A percentile compares a stretch with the other conserved stretches of the same genome.
Conservation (phyloP, 2,888 invertebrate genomes). For the Pterostichus niger region DNA sequence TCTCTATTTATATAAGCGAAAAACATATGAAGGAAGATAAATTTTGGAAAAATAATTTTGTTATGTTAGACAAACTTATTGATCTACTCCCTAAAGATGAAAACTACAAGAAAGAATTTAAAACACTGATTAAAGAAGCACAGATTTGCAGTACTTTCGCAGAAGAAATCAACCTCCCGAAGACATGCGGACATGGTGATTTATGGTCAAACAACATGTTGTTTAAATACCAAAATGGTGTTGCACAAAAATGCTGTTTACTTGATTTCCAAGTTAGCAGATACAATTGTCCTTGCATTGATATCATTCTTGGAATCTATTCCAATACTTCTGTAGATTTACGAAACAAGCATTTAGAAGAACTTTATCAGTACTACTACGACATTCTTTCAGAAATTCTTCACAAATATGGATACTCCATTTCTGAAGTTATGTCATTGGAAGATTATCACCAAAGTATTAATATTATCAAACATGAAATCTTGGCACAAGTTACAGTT, state of each 20-base stretch:
- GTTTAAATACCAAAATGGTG: conserved; percentile 44
- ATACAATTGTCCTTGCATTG: conserved; percentile 71
- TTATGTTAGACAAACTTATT: conserved; percentile 69
- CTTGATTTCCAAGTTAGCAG: conserved; percentile 73
- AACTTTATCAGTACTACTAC: conserved; percentile 72
- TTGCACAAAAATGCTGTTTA: conserved; percentile 69
- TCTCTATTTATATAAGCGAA: conserved; percentile 18
- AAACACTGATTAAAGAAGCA: conserved; percentile 1
- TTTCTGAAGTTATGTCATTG: conserved; percentile 68
- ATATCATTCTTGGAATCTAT: conserved; percentile 72
- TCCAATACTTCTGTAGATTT: conserved; percentile 71
- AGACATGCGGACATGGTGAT: conserved; percentile 59
- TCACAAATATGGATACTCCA: conserved; percentile 64
- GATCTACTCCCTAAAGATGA: conserved; percentile 70
- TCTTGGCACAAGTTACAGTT: background rate
- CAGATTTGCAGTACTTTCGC: conserved; percentile 69
- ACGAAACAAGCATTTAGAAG: conserved; percentile 69
- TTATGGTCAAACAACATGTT: conserved; percentile 63
- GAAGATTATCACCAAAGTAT: conserved; percentile 16
- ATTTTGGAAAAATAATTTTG: conserved; percentile 62
- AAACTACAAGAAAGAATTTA: conserved; percentile 69
- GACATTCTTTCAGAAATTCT: conserved; percentile 68
- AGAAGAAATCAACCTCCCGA: conserved; percentile 72
- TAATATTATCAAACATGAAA: background rate
- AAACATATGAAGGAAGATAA: background rate